Evolutionary conservation across 2,888 invertebrate genomes (phyloP), one percentile per base, ranked within the genome.

Genomic region (Tipula vernalis): DNA sequence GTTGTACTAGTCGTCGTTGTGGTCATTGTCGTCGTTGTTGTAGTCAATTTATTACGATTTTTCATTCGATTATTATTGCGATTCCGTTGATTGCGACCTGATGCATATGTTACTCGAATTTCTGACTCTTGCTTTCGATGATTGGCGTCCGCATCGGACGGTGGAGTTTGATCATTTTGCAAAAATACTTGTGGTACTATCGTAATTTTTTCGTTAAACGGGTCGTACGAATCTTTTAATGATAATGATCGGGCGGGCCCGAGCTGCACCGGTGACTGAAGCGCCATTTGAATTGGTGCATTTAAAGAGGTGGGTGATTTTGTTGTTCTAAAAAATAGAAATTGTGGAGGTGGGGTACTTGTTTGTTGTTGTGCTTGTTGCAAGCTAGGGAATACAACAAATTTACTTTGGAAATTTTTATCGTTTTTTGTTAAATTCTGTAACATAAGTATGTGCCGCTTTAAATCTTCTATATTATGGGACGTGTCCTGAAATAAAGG

Each of bases 391-490:
- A 91, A 91, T 0, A 91, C 91, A 13, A 91, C 91, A 88, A 91
- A 91, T 88, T 91, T 91, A 3, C 91, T 91, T 87, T 91, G 91
- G 86, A 91, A 91, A 87, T 90, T 91, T 86, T 90, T 91, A 87
- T 91, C 91, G 47, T 90, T 91, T 88, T 91, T 91, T 6, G 91
- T 91, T 87, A 91, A 89, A 88, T 91, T 91, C 87, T 91, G 91
- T 86, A 91, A 88, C 88, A 91, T 91, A 15, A 91, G 89, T 85
- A 91, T 91, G 71, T 91, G 91, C 87, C 91, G 91, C 87, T 91
- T 91, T 1, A 91, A 88, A 88, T 91, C 91, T 87, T 91, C 91
- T 18, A 91, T 91, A 86, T 91, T 91, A 1, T 91, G 90, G 44
- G 90, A 90, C 84, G 89, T 90, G 28, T 90, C 89, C 0, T 89